A percentile compares a stretch with the other conserved stretches of the same genome.
phyloP scores from a whole-genome alignment of 1,140 invertebrate species.

The Drosophila persimilis region DNA sequence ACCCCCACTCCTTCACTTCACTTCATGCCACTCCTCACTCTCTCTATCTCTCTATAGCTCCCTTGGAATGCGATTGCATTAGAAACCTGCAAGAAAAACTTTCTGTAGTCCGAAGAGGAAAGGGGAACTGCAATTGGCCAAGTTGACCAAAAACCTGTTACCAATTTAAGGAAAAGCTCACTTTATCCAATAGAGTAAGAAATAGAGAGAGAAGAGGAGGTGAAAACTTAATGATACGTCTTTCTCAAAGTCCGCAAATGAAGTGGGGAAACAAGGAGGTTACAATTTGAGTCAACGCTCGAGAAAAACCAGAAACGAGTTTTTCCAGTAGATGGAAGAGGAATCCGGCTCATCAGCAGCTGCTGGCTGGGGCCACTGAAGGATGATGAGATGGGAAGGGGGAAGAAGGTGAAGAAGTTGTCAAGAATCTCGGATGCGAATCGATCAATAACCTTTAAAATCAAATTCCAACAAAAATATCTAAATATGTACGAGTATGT shows the following conservation, averaged over 20 bases:
- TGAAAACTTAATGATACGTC: conserved; percentile 4
- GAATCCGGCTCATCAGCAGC: conserved; percentile 36
- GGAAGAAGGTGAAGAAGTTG: conserved; percentile 18
- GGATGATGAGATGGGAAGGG: not conserved
- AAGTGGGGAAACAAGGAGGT: conserved; percentile 5
- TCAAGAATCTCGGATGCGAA: conserved; percentile 43
- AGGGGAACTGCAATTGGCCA: conserved; percentile 18
- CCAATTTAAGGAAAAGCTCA: conserved; percentile 33
- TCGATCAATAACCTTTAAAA: conserved; percentile 45
- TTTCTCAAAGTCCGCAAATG: conserved; percentile 3
- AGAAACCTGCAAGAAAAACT: conserved; percentile 28
- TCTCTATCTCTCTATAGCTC: too few species aligned
- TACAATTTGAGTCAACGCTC: conserved; percentile 6
- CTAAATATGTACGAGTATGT: too few species aligned
- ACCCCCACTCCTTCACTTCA: too few species aligned
- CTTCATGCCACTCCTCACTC: too few species aligned
- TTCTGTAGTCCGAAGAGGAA: not conserved
- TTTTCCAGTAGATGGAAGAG: conserved; percentile 41
- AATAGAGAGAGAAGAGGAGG: not conserved
- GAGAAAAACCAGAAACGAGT: conserved; percentile 39
- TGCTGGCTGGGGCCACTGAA: conserved; percentile 2
- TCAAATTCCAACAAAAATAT: not conserved
- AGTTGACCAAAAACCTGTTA: conserved; percentile 44
- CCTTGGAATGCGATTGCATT: not conserved
- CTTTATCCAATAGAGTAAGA: conserved; percentile 1